Base-by-base conservation (phyloP, 2,113 vertebrate species). In the Heloderma charlesbogerti region DNA sequence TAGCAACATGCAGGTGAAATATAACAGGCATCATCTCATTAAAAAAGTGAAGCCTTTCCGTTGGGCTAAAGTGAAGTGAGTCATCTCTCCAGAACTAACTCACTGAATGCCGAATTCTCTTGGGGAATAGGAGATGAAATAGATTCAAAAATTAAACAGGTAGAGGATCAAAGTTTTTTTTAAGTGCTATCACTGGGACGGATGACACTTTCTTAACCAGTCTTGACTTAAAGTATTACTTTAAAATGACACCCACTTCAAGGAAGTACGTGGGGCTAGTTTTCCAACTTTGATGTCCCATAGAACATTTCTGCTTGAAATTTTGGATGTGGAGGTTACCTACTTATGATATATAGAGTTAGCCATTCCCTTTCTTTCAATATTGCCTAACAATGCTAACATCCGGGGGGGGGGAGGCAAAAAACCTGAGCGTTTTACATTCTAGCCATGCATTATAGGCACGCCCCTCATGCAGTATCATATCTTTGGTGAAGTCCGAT, bases 21-120 rank as follows among this genome's bases (percentile, higher is more conserved):
- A 18, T 12, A 27, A 51, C 45, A 63, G 40, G 13, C 78, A 51
- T 0, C 74, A 63, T 2, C 43, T 54, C 74, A 6, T 69, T 29
- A 22, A 18, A 63, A 20, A 48, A 67, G 60, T 22, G 25, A 79
- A 51, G 25, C 57, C 40, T 83, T 81, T 43, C 60, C 69, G 51
- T 54, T 84, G 9, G 51, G 81, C 29, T 72, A 86, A 77, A 86
- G 87, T 93, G 87, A 91, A 82, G 87, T 93, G 79, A 92, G 91
- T 80, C 66, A 88, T 29, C 85, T 43, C 6, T 78, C 10, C 93
- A 88, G 87, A 79, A 84, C 37, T 40, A 88, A 2, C 0, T 0
- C 79, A 34, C 94, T 91, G 25, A 91, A 72, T 82, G 7, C 12
- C 86, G 29, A 22, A 80, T 0, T 83, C 8, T 3, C 45, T 18